Evolutionary conservation across 2,113 vertebrate genomes (phyloP).

Genomic region (Hipposideros armiger): DNA sequence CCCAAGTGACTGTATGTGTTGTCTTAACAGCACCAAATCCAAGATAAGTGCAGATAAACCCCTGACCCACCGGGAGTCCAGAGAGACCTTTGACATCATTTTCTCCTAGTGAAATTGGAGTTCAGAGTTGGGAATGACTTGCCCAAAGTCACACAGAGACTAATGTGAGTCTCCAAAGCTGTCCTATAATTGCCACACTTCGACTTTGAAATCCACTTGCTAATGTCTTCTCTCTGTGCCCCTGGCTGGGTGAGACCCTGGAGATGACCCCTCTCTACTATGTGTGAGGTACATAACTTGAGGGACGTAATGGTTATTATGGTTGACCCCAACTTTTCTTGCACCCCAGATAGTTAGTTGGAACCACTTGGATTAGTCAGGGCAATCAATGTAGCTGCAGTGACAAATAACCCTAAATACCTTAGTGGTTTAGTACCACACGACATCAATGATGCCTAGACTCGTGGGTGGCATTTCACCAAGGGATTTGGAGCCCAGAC

Average conservation of each 20-base stretch:
- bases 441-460: accelerated
- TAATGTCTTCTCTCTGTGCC: background rate
- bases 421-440: background rate
- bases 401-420: background rate
- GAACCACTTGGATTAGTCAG: background rate
- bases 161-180: background rate
- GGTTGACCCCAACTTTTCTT: background rate
- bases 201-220: background rate
- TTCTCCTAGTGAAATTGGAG: background rate
- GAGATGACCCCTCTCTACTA: accelerated
- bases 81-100: background rate
- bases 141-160: background rate
- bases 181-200: background rate
- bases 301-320: accelerated
- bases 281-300: background rate
- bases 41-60: accelerated
- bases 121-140: background rate
- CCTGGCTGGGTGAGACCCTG: background rate
- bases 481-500: background rate
- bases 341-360: too few species aligned
- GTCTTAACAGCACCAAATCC: background rate
- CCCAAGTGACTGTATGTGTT: too few species aligned
- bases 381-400: background rate
- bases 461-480: accelerated
- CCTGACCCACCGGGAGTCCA: background rate